These are phyloP conservation scores for Tetramorium alpestre DNA, from an alignment of 1,140 invertebrate species.

Conservation along the genomic window DNA sequence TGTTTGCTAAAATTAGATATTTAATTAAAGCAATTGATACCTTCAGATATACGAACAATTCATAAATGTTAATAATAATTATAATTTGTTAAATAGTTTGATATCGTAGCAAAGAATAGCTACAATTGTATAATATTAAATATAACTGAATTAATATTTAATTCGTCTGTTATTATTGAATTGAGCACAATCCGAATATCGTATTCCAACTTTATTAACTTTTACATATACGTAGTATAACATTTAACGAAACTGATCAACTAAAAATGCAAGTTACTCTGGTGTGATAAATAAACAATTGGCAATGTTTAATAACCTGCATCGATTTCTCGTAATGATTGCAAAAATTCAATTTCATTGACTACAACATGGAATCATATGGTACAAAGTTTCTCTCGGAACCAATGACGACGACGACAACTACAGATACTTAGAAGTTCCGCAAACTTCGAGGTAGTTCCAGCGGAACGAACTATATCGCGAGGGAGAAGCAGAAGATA, in stretches of 20 bases:
- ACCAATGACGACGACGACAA: neutral
- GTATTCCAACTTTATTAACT: neutral
- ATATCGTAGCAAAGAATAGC: neutral
- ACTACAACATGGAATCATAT: neutral
- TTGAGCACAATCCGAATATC: neutral
- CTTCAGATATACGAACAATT: neutral
- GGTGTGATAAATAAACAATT: neutral
- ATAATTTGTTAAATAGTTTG: neutral
- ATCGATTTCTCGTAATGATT: neutral
- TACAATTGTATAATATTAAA: neutral
- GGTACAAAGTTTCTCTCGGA: conserved; percentile 29
- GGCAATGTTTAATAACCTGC: neutral
- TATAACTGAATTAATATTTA: neutral
- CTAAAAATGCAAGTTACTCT: neutral
- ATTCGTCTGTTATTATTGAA: neutral
- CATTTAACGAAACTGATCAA: neutral
- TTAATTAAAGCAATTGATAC: neutral
- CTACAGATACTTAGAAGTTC: conserved; percentile 47
- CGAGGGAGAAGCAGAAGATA: conserved; percentile 12
- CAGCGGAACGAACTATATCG: conserved; percentile 7
- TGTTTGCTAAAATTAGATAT: neutral
- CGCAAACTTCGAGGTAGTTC: conserved; percentile 34
- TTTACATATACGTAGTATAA: neutral
- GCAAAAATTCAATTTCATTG: conserved; percentile 32
- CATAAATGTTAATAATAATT: neutral